Conservation (phyloP, 92 coral and sea anemone genomes). For the Phymanthus crucifer region DNA sequence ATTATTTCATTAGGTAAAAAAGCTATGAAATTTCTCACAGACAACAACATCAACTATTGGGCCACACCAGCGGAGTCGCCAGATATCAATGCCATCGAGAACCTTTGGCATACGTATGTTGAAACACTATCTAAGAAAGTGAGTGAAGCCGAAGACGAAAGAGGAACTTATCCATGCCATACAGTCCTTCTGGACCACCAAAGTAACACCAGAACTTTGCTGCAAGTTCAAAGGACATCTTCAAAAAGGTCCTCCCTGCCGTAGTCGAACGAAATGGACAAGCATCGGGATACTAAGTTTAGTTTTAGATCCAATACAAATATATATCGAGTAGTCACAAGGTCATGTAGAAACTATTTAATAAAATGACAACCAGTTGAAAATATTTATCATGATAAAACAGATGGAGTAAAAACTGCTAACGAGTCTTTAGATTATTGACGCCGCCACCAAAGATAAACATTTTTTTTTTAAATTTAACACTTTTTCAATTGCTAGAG, state of each 20-base stretch:
- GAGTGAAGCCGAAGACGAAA: constrained; percentile 24
- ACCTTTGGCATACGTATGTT: constrained; percentile 43
- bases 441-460: background rate
- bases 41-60: constrained; percentile 27
- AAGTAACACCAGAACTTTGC: constrained; percentile 4
- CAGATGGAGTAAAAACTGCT: background rate
- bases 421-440: background rate
- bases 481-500: background rate
- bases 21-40: constrained; percentile 16
- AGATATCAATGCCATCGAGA: too few species aligned
- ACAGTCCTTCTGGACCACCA: constrained; percentile 17
- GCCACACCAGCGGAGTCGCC: constrained; percentile 36
- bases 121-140: constrained; percentile 9
- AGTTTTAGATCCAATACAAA: background rate
- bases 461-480: background rate
- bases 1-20: constrained; percentile 19
- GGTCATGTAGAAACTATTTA: background rate
- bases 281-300: constrained; percentile 17
- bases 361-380: background rate
- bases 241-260: constrained; percentile 10
- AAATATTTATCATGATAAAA: too few species aligned
- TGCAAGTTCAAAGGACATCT: constrained; percentile 9
- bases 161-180: constrained; percentile 17
- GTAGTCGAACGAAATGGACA: too few species aligned
- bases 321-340: too few species aligned